Evolutionary conservation across 2,797 vertebrate species (phyloP).

Genomic region (Fratercula arctica): DNA sequence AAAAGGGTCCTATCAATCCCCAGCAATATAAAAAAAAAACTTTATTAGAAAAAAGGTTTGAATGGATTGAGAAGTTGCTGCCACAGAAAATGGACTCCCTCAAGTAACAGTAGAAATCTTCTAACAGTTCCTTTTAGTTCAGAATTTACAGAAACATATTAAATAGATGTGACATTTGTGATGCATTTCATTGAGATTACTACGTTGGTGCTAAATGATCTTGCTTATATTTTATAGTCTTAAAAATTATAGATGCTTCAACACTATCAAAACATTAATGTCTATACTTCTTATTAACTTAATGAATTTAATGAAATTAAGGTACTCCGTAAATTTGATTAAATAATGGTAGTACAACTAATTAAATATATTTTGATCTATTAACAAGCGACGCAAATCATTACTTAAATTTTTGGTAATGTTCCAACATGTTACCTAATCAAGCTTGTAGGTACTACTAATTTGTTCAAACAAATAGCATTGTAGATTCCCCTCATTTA

Average conservation of each 20-base stretch:
- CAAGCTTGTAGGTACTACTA: background rate
- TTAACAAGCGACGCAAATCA: background rate
- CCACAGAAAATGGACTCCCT: background rate
- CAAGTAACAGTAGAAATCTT: background rate
- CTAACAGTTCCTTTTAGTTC: background rate
- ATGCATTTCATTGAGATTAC: background rate
- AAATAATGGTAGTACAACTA: slow-evolving; percentile 23
- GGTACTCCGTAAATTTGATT: background rate
- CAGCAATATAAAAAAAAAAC: background rate
- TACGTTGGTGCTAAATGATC: background rate
- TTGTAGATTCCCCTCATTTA: background rate
- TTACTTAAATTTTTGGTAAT: background rate
- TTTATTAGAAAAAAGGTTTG: background rate
- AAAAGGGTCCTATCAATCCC: background rate
- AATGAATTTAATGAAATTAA: background rate
- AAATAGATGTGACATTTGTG: background rate
- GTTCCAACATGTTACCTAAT: background rate
- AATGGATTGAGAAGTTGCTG: background rate
- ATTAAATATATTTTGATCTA: slow-evolving; percentile 27
- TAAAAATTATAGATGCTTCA: background rate
- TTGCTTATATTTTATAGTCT: background rate
- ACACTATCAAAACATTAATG: background rate
- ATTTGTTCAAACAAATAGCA: background rate
- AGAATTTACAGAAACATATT: background rate
- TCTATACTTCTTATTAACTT: background rate